Conservation (phyloP, 2,113 vertebrate genomes). For the Myiopsitta monachus region DNA sequence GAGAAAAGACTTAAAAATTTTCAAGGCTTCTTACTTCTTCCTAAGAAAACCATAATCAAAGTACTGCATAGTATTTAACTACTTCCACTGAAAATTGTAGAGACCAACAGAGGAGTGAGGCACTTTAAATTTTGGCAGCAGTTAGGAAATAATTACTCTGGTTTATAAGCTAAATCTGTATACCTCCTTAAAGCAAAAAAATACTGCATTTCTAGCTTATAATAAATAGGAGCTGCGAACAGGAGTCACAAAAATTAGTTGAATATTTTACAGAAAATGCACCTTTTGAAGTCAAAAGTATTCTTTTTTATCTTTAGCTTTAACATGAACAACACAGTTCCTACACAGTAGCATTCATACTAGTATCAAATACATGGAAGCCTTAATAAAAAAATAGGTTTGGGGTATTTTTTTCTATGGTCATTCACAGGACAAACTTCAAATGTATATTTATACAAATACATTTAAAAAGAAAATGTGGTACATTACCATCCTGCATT, state of each 20-base stretch:
- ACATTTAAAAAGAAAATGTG: not conserved
- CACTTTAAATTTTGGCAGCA: not conserved
- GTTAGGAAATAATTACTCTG: not conserved
- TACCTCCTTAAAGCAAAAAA: not conserved
- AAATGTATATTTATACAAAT: rapidly evolving
- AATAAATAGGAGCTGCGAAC: not conserved
- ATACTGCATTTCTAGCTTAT: not conserved
- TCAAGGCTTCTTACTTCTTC: not conserved
- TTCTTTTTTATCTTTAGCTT: not conserved
- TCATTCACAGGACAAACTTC: not conserved
- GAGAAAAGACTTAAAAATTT: not conserved
- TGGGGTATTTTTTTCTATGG: not conserved
- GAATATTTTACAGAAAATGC: not conserved
- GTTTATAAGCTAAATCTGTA: not conserved
- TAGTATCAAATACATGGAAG: not conserved
- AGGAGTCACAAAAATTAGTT: not conserved
- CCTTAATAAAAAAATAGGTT: not conserved
- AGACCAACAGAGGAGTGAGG: not conserved
- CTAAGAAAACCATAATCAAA: not conserved
- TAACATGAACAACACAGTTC: not conserved
- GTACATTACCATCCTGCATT: constrained; percentile 94
- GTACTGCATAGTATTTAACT: not conserved
- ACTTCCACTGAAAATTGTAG: not conserved
- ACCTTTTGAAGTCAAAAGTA: not conserved
- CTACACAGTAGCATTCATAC: not conserved